These are phyloP conservation scores for Micrasema minimum DNA, from an alignment of 1,140 invertebrate species.

Conservation along the genomic window DNA sequence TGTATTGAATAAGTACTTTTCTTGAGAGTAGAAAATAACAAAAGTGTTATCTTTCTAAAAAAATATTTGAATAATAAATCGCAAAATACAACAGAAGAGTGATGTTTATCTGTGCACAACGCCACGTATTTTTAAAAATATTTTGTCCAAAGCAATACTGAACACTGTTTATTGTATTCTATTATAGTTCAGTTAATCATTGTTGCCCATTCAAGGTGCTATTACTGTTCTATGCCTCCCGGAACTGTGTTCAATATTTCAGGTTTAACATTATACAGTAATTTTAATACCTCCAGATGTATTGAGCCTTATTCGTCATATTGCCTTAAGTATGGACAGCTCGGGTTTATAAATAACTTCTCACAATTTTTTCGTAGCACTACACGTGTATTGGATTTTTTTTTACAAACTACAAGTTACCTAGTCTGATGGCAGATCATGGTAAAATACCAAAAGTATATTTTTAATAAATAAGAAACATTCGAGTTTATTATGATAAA, in stretches of 20 bases:
- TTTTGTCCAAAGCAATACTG: constrained; percentile 18
- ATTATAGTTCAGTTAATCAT: constrained; percentile 41
- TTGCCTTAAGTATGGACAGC: constrained; percentile 4
- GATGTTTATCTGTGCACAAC: constrained; percentile 35
- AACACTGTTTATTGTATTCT: constrained; percentile 34
- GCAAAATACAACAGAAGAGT: constrained; percentile 32
- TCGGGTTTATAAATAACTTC: too few relatives aligned
- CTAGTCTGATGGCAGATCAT: too few relatives aligned
- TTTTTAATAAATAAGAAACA: too few relatives aligned
- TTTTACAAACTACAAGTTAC: too few relatives aligned
- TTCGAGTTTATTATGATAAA: too few relatives aligned
- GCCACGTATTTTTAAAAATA: constrained; percentile 14
- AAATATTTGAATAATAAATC: too few relatives aligned
- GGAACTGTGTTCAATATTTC: constrained; percentile 16
- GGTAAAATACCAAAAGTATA: too few relatives aligned
- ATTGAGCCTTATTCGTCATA: neutral
- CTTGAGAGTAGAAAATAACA: too few relatives aligned
- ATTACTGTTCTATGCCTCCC: constrained; percentile 13
- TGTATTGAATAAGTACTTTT: too few relatives aligned
- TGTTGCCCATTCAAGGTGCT: constrained; percentile 36
- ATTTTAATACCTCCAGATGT: constrained; percentile 22
- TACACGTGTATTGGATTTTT: too few relatives aligned
- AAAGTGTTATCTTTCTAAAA: too few relatives aligned
- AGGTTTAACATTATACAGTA: constrained; percentile 31
- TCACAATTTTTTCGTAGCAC: too few relatives aligned